These are phyloP conservation scores for Hypocryptadius cinnamomeus DNA, from an alignment of 2,113 vertebrate species.

Conservation along the genomic window DNA sequence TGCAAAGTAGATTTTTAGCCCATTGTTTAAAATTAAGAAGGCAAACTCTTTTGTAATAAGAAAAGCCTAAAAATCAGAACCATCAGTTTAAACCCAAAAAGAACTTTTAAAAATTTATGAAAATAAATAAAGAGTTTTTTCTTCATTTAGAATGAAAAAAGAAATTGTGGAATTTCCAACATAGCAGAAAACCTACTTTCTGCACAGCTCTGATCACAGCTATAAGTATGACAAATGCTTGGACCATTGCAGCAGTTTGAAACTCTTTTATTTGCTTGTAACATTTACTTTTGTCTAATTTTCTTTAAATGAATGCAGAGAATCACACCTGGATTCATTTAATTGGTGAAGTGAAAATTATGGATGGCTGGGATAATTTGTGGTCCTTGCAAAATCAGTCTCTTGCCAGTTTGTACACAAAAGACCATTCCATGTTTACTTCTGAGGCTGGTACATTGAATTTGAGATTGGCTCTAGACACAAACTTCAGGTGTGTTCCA, in stretches of 20 bases:
- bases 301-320: neutral
- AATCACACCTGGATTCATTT: neutral
- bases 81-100: neutral
- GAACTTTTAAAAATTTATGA: neutral
- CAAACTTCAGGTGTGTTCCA: neutral
- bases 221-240: neutral
- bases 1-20: neutral
- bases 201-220: neutral
- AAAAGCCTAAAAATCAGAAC: neutral
- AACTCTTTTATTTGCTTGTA: neutral
- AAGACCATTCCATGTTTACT: neutral
- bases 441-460: neutral
- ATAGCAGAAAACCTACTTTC: neutral
- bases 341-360: neutral
- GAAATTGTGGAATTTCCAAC: neutral
- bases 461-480: neutral
- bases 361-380: neutral
- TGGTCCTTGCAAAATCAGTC: neutral
- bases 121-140: neutral
- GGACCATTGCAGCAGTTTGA: neutral
- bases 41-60: neutral
- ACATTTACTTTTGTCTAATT: neutral
- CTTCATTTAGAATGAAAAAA: neutral
- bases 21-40: constrained; percentile 1
- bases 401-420: neutral